Evolutionary conservation across 2,888 invertebrate genomes (phyloP), one percentile per base, ranked within the genome.

Genomic region (Cremastobaeus sp.): DNA sequence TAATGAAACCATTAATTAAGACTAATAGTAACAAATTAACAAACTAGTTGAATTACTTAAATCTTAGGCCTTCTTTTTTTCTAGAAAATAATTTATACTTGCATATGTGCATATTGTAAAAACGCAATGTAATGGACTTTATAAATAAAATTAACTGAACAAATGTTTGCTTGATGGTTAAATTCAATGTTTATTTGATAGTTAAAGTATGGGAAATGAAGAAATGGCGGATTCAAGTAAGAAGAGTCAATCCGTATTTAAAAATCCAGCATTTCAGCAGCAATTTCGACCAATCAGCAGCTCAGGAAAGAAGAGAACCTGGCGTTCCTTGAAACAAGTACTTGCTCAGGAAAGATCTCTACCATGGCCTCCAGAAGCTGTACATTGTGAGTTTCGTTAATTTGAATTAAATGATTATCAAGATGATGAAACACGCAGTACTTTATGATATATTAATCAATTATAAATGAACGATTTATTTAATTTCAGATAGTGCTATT

Each of bases 291-390:
- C 84, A 3, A 85, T 82, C 12, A 84, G 81, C 65, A 84, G 64
- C 21, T 85, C 84, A 6, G 86, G 86, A 1, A 96, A 95, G 84
- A 96, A 95, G 85, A 91, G 94, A 78, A 92, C 93, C 76, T 96
- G 96, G 95, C 93, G 95, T 85, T 95, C 95, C 3, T 86, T 96
- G 45, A 96, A 96, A 86, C 96, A 97, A 90, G 95, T 97, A 80
- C 89, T 95, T 48, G 90, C 95, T 0, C 92, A 94, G 34, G 96
- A 97, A 84, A 91, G 93, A 85, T 86, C 92, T 18, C 88, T 95
- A 66, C 93, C 93, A 1, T 95, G 96, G 95, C 91, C 92, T 14
- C 90, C 92, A 69, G 92, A 94, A 83, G 91, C 92, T 52, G 92
- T 95, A 60, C 91, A 94, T 81, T 96, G 94, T 94, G 89, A 71